Percentiles rank a stretch among this genome's conserved stretches.
phyloP scores from a whole-genome alignment of 2,113 vertebrate genomes.

The Cynoglossus semilaevis region DNA sequence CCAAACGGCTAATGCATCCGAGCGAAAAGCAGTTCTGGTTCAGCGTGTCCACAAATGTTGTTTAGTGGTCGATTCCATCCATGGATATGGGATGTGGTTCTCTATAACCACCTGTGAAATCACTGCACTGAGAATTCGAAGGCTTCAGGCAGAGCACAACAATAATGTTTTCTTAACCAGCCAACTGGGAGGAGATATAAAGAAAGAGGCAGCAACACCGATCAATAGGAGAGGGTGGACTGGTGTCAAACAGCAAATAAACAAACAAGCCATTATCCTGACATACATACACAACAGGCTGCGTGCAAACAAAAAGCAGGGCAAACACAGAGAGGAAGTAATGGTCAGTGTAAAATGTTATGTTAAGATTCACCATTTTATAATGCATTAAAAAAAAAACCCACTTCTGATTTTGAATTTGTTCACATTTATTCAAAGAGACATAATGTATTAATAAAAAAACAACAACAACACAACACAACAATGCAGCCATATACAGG shows the following conservation, averaged over 20 bases:
- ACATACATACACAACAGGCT: slow-evolving; percentile 21
- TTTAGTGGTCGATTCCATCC: slow-evolving; percentile 23
- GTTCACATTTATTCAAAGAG: no score
- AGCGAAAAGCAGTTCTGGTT: slow-evolving; percentile 1
- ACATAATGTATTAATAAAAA: no score
- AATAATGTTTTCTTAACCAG: slow-evolving; percentile 71
- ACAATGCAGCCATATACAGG: slow-evolving; percentile 11
- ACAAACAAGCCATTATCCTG: slow-evolving; percentile 72
- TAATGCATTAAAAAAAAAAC: slow-evolving; percentile 22
- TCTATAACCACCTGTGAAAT: slow-evolving; percentile 57
- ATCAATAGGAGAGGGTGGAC: slow-evolving; percentile 73
- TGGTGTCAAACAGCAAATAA: slow-evolving; percentile 70
- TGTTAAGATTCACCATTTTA: slow-evolving; percentile 30
- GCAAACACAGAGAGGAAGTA: slow-evolving; percentile 11
- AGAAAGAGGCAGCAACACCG: slow-evolving; percentile 65
- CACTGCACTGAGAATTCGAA: slow-evolving; percentile 35
- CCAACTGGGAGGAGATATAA: slow-evolving; percentile 70
- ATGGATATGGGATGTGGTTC: slow-evolving; percentile 30
- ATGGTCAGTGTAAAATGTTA: slow-evolving; percentile 19
- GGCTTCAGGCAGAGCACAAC: slow-evolving; percentile 57
- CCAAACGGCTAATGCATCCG: background rate
- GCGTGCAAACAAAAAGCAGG: slow-evolving; percentile 7
- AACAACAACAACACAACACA: no score
- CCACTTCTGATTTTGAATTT: no score
- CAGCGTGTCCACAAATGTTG: slow-evolving; percentile 17